Evolutionary conservation across 1,140 invertebrate species (phyloP).

Genomic region (Nasonia vitripennis): DNA sequence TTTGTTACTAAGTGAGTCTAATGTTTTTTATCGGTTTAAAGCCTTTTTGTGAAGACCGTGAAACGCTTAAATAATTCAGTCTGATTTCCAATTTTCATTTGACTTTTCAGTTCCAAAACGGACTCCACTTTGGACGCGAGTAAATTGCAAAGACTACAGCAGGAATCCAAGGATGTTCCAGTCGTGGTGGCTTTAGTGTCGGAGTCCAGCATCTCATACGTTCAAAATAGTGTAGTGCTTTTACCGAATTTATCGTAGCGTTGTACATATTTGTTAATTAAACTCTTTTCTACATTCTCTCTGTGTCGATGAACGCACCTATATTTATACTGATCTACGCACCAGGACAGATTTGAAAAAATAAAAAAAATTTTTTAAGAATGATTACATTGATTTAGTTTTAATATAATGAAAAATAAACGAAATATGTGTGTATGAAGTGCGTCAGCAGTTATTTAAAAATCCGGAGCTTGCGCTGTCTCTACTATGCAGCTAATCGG

Average conservation of each 20-base stretch:
- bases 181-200: slow-evolving; percentile 65
- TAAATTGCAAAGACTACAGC: slow-evolving; percentile 64
- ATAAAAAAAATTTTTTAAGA: background rate
- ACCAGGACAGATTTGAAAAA: background rate
- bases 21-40: background rate
- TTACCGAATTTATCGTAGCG: slow-evolving; percentile 62
- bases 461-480: no score
- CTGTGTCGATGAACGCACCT: background rate
- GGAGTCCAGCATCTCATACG: slow-evolving; percentile 62
- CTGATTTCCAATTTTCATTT: background rate
- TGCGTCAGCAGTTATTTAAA: no score
- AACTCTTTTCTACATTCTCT: background rate
- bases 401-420: no score
- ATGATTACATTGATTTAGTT: background rate
- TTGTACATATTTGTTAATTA: slow-evolving; percentile 49
- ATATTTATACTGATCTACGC: background rate
- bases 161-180: slow-evolving; percentile 61
- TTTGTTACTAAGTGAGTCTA: slow-evolving; percentile 66
- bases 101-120: slow-evolving; percentile 57
- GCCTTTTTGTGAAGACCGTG: no score
- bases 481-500: no score
- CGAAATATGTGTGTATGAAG: background rate
- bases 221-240: slow-evolving; percentile 62
- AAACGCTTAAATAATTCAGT: no score
- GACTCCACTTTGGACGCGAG: slow-evolving; percentile 60